Evolutionary conservation across 2,888 invertebrate species (phyloP).

Genomic region (Lasioglossum leucozonium): DNA sequence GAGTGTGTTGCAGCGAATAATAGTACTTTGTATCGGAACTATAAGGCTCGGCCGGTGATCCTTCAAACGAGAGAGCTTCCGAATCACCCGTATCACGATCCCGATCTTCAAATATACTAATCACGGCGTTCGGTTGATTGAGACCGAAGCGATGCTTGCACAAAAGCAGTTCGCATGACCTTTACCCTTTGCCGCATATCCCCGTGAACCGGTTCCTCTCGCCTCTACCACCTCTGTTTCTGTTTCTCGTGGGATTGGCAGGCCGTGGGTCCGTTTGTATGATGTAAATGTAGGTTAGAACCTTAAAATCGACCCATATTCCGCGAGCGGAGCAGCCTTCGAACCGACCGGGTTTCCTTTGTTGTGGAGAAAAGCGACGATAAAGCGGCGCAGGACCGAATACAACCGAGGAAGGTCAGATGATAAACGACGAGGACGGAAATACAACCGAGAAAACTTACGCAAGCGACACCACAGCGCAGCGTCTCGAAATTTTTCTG

Average conservation of each 20-base stretch:
- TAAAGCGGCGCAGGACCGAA: constrained; percentile 14
- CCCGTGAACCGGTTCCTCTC: constrained; percentile 20
- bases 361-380: constrained; percentile 23
- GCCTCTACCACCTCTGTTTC: constrained; percentile 23
- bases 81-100: background rate
- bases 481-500: constrained; percentile 57
- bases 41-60: background rate
- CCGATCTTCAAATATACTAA: constrained; percentile 5
- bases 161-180: constrained; percentile 75
- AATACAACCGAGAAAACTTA: constrained; percentile 10
- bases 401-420: constrained; percentile 26
- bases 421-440: constrained; percentile 4
- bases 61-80: background rate
- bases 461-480: background rate
- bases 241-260: constrained; percentile 45
- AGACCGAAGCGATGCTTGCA: constrained; percentile 22
- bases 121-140: background rate
- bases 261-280: constrained; percentile 56
- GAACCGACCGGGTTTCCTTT: constrained; percentile 51
- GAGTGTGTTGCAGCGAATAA: background rate
- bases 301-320: constrained; percentile 76
- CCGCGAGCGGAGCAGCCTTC: constrained; percentile 68
- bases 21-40: background rate
- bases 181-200: constrained; percentile 78
- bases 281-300: constrained; percentile 71